A percentile compares a stretch with the other conserved stretches of the same genome.
Conservation (phyloP, 2,888 invertebrate genomes). For the Gandaritis pyraliata region DNA sequence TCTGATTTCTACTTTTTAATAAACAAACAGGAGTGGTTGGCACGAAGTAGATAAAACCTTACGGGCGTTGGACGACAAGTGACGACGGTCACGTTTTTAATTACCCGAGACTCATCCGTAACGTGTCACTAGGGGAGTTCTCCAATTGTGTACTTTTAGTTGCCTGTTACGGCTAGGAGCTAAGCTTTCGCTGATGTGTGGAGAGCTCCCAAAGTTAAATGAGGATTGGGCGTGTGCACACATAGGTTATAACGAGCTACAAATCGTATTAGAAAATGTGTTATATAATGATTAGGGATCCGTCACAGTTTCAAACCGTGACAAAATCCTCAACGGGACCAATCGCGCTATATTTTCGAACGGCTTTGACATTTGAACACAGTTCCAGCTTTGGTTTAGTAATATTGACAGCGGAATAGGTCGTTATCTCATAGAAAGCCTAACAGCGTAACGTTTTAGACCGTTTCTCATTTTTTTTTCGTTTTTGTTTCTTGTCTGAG, state of each 20-base stretch:
- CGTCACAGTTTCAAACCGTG: no score
- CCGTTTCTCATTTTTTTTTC: no score
- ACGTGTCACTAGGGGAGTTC: slow-evolving; percentile 67
- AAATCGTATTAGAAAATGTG: no score
- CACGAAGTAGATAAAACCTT: slow-evolving; percentile 78
- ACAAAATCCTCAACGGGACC: no score
- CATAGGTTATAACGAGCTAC: slow-evolving; percentile 18
- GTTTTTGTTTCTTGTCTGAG: no score
- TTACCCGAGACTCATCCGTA: slow-evolving; percentile 77
- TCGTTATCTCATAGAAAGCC: no score
- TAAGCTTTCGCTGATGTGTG: slow-evolving; percentile 36
- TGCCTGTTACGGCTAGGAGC: slow-evolving; percentile 32
- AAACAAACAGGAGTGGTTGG: slow-evolving; percentile 73
- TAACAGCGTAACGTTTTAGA: no score
- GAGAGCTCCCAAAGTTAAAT: slow-evolving; percentile 37
- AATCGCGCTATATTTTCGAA: no score
- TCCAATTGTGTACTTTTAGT: slow-evolving; percentile 55
- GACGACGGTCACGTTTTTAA: slow-evolving; percentile 84
- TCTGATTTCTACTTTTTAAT: slow-evolving; percentile 62
- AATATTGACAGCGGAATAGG: no score
- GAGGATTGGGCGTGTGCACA: slow-evolving; percentile 22
- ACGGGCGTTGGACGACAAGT: slow-evolving; percentile 72
- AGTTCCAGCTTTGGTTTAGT: no score
- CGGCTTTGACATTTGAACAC: no score
- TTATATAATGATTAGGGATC: no score